Evolutionary conservation across 1,140 invertebrate species (phyloP).

Genomic region (Camponotus floridanus): DNA sequence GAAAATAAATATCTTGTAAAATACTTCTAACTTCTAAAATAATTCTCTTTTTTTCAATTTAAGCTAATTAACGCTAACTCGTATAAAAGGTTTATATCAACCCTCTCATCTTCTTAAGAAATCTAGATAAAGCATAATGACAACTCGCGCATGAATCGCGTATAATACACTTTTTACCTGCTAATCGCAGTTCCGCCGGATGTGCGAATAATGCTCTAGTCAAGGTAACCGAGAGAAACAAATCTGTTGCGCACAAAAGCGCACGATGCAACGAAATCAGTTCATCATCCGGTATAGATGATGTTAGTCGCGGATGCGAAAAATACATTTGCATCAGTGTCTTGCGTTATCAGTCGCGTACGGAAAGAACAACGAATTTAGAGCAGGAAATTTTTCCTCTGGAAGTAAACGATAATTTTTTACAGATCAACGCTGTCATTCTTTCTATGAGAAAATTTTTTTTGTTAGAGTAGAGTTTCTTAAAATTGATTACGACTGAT

Average conservation of each 20-base stretch:
- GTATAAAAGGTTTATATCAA: neutral
- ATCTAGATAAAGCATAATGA: neutral
- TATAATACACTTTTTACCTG: constrained; percentile 39
- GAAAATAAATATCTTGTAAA: neutral
- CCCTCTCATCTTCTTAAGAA: neutral
- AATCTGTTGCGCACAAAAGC: constrained; percentile 47
- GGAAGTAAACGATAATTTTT: neutral
- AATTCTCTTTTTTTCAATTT: neutral
- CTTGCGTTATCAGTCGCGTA: neutral
- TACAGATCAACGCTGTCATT: neutral
- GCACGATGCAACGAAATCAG: constrained; percentile 60
- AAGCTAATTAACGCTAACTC: neutral
- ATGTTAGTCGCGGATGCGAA: constrained; percentile 14
- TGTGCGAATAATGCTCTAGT: constrained; percentile 70
- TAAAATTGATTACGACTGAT: neutral
- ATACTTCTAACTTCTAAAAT: no score
- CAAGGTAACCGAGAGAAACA: constrained; percentile 69
- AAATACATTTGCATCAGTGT: neutral
- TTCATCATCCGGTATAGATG: constrained; percentile 57
- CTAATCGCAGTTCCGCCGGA: constrained; percentile 75
- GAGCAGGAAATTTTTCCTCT: neutral
- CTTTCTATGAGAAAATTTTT: neutral
- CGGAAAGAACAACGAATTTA: neutral
- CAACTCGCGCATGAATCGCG: constrained; percentile 6
- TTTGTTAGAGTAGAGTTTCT: neutral